Evolutionary conservation across 2,113 vertebrate species (phyloP), one percentile per base, ranked within the genome.

Genomic region (Corythornis vintsioides): DNA sequence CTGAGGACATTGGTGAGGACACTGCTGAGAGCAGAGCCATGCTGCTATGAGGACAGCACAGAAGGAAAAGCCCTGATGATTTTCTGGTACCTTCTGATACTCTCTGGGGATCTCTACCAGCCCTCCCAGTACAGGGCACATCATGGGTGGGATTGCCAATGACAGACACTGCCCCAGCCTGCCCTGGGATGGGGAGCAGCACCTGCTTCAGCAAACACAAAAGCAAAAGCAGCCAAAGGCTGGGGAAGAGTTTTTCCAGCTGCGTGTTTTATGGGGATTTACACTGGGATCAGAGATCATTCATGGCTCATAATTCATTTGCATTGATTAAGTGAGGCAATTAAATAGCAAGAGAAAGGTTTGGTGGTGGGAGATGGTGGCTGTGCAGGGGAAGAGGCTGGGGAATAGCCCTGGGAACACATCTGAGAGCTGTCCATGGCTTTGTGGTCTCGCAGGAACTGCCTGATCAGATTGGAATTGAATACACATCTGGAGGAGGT

Each of bases 41-140:
- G 11, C 13, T 2, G 28, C 38, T 25, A 2, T 10, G 9, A 64
- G 61, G 24, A 22, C 53, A 66, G 22, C 42, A 31, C 16, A 10
- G 47, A 50, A 70, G 57, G 40, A 76, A 70, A 78, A 85, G 19
- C 28, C 15, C 71, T 50, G 42, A n/a, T 75, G 66, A 50, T 24
- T 67, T 72, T 38, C 50, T 11, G 0, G 5, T 38, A n/a, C 21
- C 15, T 25, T 52, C 28, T 2, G 3, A 19, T 1, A 5, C n/a
- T 35, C 21, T 57, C 60, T 2, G 15, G 22, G 25, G 24, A 73
- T 40, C 40, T 71, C n/a, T 29, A 52, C 45, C 53, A 35, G 35
- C 28, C n/a, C 3, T 12, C 21, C 50, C 4, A 0, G 35, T 0
- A 1, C 35, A 40, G 50, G 45, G 6, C 69, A 76, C 0, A 1